These are phyloP conservation scores for Battus philenor DNA, from an alignment of 1,140 invertebrate species.

Conservation along the genomic window DNA sequence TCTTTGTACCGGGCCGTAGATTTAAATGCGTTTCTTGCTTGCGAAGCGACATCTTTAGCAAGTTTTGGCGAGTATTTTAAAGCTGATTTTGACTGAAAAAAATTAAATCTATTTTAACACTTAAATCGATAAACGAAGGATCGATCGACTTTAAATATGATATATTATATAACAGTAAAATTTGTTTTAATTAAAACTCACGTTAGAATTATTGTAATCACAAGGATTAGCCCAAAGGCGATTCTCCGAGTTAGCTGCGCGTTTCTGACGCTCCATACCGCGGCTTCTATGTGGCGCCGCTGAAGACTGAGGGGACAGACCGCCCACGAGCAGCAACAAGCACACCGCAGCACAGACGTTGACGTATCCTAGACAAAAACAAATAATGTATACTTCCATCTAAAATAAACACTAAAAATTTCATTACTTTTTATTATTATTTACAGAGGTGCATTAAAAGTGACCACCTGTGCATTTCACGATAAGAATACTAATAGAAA, in stretches of 20 bases:
- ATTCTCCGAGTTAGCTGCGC: conserved; percentile 33
- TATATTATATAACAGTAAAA: too few relatives aligned
- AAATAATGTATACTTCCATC: too few relatives aligned
- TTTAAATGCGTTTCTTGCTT: conserved; percentile 38
- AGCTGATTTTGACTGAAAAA: conserved; percentile 42
- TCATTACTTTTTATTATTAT: too few relatives aligned
- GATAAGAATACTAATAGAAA: too few relatives aligned
- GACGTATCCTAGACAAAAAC: conserved; percentile 70
- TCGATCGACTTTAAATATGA: too few relatives aligned
- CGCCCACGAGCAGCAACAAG: conserved; percentile 48
- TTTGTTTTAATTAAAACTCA: too few relatives aligned
- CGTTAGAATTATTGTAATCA: conserved; percentile 40
- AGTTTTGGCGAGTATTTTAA: conserved; percentile 35
- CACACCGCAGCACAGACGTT: conserved; percentile 65
- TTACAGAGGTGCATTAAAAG: too few relatives aligned
- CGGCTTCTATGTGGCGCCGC: conserved; percentile 48
- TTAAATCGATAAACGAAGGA: too few relatives aligned
- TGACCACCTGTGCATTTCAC: too few relatives aligned
- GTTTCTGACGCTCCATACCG: conserved; percentile 46
- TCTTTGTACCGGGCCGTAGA: conserved; percentile 48
- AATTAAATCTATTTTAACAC: conserved; percentile 27
- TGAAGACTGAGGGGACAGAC: conserved; percentile 42
- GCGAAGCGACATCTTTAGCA: conserved; percentile 36
- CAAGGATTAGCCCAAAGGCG: conserved; percentile 54
- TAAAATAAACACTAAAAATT: too few relatives aligned